Base-by-base conservation (phyloP, 2,113 vertebrate genomes). In the Phrynocephalus versicolor region DNA sequence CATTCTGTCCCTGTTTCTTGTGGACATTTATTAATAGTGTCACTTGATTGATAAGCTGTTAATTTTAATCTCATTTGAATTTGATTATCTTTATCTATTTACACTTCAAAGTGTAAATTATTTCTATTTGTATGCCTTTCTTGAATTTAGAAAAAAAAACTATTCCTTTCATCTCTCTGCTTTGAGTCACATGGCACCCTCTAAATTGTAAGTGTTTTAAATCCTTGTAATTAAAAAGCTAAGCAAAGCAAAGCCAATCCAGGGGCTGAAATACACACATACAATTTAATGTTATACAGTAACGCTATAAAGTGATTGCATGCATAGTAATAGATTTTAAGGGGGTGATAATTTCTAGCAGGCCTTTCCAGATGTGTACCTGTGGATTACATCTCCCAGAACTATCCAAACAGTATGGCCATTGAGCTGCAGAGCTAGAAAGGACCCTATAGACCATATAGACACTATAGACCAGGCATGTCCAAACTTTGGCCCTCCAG, bases 31-130 rank as follows among this genome's bases (percentile, higher is more conserved):
- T 95, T 94, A 92, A 94, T 90, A 90, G 91, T 91, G 91, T 91
- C 92, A 93, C 87, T 92, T 87, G 88, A 87, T 93, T 95, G 91
- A 92, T 82, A 93, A 92, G 87, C 92, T 95, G 92, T 92, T 94
- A 89, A 94, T 93, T 95, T 94, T 88, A 92, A 94, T 94, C 87
- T 89, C 0, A 0, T 88, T 87, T 90, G 86, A 93, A 93, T 93
- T 92, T 93, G 92, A 94, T 94, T 94, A 94, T 91, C 92, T 90
- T 92, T 90, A 86, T 94, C 84, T 94, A 85, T 94, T 94, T 93
- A 90, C 92, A 93, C 90, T 94, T 94, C 89, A 94, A 90, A 93
- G 93, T 73, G 60, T 65, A 73, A 62, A 64, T 51, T 51, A 39
- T 67, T 64, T 79, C 30, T 85, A 6, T 25, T 0, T 78, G 57